Evolutionary conservation across 2,888 invertebrate species (phyloP).

Genomic region (Eudemis profundana): DNA sequence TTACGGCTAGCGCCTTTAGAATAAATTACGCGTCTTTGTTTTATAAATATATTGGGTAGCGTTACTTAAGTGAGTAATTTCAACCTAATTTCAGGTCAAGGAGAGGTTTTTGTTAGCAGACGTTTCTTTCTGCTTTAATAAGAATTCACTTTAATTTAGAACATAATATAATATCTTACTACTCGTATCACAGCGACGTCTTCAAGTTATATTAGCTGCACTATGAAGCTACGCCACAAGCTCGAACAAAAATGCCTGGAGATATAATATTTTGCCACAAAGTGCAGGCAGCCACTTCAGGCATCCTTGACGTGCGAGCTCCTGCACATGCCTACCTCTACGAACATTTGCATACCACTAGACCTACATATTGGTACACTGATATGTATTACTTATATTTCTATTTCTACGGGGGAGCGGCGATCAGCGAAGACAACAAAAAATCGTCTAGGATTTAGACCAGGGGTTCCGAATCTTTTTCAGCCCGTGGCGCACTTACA

Average conservation of each 20-base stretch:
- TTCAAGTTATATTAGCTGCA: background rate
- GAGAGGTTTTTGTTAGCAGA: too few species aligned
- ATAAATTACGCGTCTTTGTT: slow-evolving; percentile 3
- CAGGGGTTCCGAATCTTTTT: too few species aligned
- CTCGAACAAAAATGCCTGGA: background rate
- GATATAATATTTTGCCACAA: background rate
- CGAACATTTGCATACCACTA: background rate
- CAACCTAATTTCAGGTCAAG: too few species aligned
- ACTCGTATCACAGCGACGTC: background rate
- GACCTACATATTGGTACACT: background rate
- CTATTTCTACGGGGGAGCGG: too few species aligned
- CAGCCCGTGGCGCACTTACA: too few species aligned
- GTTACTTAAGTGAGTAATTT: background rate
- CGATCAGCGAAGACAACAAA: too few species aligned
- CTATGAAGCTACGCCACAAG: background rate
- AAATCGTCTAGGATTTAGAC: too few species aligned
- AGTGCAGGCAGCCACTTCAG: background rate
- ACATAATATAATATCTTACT: too few species aligned
- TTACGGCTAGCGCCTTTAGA: slow-evolving; percentile 6
- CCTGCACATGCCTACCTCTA: background rate
- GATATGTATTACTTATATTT: too few species aligned
- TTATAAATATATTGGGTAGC: background rate
- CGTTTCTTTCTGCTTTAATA: too few species aligned
- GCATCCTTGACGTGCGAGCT: background rate
- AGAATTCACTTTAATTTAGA: too few species aligned